Evolutionary conservation across 2,797 vertebrate genomes (phyloP).

Genomic region (Setipinna tenuifilis): DNA sequence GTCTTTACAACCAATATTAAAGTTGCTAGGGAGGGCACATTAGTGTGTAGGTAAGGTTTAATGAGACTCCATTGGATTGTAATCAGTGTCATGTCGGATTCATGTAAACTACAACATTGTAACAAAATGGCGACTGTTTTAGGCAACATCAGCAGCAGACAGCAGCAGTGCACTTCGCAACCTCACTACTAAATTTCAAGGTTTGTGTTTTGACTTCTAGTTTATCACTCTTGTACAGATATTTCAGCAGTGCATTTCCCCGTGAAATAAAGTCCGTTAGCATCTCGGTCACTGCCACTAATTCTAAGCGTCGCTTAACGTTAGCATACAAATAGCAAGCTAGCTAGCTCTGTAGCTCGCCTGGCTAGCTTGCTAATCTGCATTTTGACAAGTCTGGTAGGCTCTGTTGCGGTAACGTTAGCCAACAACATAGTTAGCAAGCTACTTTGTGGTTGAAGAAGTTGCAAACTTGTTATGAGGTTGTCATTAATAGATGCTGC

Average conservation of each 20-base stretch:
- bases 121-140: slow-evolving; percentile 99
- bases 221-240: slow-evolving; percentile 6
- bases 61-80: slow-evolving; percentile 98
- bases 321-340: slow-evolving; percentile 24
- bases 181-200: slow-evolving; percentile 26
- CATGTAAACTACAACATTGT: slow-evolving; percentile 97
- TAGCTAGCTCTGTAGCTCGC: slow-evolving; percentile 11
- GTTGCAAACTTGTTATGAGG: slow-evolving; percentile 20
- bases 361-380: slow-evolving; percentile 29
- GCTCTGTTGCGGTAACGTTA: slow-evolving; percentile 3
- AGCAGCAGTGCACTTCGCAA: slow-evolving; percentile 57
- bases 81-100: slow-evolving; percentile 99
- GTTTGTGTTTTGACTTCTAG: slow-evolving; percentile 17
- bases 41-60: slow-evolving; percentile 87
- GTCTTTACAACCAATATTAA: slow-evolving; percentile 80
- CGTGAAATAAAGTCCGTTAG: slow-evolving; percentile 22
- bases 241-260: slow-evolving; percentile 25
- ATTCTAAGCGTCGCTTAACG: slow-evolving; percentile 32
- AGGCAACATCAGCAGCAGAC: slow-evolving; percentile 53
- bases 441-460: slow-evolving; percentile 3
- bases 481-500: background rate
- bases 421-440: slow-evolving; percentile 1
- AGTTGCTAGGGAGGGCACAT: slow-evolving; percentile 82
- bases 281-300: slow-evolving; percentile 23
- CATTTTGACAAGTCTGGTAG: slow-evolving; percentile 25